Percentiles rank a stretch among this genome's conserved stretches.
Conservation (phyloP, 2,888 invertebrate species). For the Patella caerulea region DNA sequence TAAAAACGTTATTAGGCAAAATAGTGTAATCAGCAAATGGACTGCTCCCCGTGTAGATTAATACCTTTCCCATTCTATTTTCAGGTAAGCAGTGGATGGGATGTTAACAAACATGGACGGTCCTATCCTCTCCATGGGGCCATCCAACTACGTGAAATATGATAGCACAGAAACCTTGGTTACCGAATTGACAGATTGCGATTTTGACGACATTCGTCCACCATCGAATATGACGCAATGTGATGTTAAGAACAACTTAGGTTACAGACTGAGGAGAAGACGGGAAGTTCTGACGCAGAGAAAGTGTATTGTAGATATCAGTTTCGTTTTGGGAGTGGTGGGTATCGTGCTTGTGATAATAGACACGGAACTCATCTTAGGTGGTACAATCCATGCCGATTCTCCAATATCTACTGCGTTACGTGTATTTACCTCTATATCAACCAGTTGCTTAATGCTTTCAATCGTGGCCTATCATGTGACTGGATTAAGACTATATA, state of each 20-base stretch:
- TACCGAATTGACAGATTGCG: constrained; percentile 43
- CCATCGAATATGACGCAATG: constrained; percentile 15
- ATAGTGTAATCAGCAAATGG: no score
- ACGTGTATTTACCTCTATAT: constrained; percentile 51
- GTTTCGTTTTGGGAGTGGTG: constrained; percentile 47
- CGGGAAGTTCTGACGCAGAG: constrained; percentile 54
- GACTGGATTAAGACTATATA: constrained; percentile 51
- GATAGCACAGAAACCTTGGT: constrained; percentile 55
- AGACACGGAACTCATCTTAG: constrained; percentile 55
- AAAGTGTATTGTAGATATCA: constrained; percentile 55
- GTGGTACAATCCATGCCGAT: constrained; percentile 35
- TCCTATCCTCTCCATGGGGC: constrained; percentile 31
- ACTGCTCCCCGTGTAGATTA: no score
- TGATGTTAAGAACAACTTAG: constrained; percentile 45
- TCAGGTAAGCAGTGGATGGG: neutral
- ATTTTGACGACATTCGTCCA: constrained; percentile 29
- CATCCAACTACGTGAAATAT: constrained; percentile 50
- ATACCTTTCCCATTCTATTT: neutral
- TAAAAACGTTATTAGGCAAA: no score
- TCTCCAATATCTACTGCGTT: constrained; percentile 47
- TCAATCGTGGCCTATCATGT: constrained; percentile 52
- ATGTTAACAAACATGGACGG: constrained; percentile 24
- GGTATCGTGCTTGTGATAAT: constrained; percentile 52
- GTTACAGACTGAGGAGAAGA: constrained; percentile 52
- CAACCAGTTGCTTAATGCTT: constrained; percentile 50